Evolutionary conservation across 2,113 vertebrate species (phyloP).

Genomic region (Seriola rivoliana): DNA sequence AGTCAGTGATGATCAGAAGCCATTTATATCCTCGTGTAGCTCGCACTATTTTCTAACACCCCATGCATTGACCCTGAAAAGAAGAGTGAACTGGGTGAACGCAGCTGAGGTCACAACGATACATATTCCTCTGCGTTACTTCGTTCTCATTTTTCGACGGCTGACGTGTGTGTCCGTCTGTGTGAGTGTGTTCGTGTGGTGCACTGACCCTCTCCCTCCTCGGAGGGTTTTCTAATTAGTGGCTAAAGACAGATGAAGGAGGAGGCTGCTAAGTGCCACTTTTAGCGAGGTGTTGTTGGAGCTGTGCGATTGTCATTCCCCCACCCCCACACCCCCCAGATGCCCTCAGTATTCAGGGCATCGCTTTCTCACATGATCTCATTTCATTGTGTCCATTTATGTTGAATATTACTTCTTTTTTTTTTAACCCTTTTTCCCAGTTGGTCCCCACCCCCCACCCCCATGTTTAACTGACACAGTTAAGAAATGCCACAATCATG

Average conservation of each 20-base stretch:
- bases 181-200: neutral
- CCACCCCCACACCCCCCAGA: neutral
- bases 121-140: neutral
- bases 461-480: conserved; percentile 48
- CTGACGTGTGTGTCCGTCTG: neutral
- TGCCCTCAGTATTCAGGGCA: conserved; percentile 49
- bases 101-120: too few relatives aligned
- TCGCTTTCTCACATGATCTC: conserved; percentile 7
- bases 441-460: neutral
- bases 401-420: conserved; percentile 9
- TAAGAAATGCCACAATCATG: conserved; percentile 60
- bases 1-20: neutral
- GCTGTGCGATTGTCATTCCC: neutral
- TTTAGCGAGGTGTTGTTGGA: conserved; percentile 43
- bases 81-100: too few relatives aligned
- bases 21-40: neutral
- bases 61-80: too few relatives aligned
- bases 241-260: conserved; percentile 53
- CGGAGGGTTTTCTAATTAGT: conserved; percentile 63
- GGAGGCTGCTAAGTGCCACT: conserved; percentile 55
- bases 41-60: neutral
- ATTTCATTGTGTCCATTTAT: conserved; percentile 30
- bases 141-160: neutral
- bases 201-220: conserved; percentile 36
- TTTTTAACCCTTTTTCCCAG: neutral